These are phyloP conservation scores for Parapsyche elsis DNA, from an alignment of 1,140 invertebrate genomes.

Conservation along the genomic window DNA sequence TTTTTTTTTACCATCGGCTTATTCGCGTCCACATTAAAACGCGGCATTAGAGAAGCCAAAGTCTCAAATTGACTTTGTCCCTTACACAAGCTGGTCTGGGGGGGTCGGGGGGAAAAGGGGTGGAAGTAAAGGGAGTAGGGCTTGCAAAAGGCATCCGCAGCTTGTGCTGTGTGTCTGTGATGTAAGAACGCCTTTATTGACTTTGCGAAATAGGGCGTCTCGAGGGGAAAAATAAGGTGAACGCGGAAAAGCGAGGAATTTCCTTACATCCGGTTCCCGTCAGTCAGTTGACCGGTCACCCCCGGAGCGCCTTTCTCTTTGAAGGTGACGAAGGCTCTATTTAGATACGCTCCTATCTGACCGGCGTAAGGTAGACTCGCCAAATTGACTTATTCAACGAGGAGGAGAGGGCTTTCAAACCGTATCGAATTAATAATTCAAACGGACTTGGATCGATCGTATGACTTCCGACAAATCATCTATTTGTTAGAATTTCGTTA, in stretches of 20 bases:
- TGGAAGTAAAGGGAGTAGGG: not conserved
- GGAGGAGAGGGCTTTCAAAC: too few species aligned
- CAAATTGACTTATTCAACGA: too few species aligned
- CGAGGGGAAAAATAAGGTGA: constrained; percentile 42
- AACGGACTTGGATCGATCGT: too few species aligned
- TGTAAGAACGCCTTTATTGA: constrained; percentile 49
- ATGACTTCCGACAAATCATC: too few species aligned
- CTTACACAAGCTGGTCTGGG: constrained; percentile 1
- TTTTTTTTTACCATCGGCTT: constrained; percentile 16
- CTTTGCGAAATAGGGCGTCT: constrained; percentile 52
- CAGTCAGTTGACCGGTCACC: constrained; percentile 8
- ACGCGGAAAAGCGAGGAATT: constrained; percentile 48
- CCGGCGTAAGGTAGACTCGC: not conserved
- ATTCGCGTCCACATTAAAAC: constrained; percentile 49
- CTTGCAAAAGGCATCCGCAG: not conserved
- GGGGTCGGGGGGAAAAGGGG: not conserved
- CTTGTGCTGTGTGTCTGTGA: constrained; percentile 24
- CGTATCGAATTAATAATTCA: too few species aligned
- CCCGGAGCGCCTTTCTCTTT: constrained; percentile 43
- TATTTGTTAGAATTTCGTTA: too few species aligned
- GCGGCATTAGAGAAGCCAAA: constrained; percentile 26
- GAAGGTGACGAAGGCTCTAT: constrained; percentile 53
- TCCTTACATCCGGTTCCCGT: constrained; percentile 44
- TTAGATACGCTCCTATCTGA: constrained; percentile 41
- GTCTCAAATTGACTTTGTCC: constrained; percentile 24